A percentile compares a stretch with the other conserved stretches of the same genome.
phyloP scores from a whole-genome alignment of 2,113 vertebrate genomes.

The Plestiodon gilberti region DNA sequence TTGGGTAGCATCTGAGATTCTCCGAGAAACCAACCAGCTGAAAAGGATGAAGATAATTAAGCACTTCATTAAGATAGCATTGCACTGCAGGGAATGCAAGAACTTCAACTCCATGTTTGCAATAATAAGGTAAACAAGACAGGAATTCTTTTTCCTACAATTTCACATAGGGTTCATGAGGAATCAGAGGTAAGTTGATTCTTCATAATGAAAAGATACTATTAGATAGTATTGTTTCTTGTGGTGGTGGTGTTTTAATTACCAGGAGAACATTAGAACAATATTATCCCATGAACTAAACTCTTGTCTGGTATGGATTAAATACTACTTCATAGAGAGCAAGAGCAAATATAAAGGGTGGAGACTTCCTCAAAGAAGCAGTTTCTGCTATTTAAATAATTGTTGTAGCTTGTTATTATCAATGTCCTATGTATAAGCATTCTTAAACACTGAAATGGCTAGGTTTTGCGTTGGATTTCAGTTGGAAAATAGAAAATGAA shows the following conservation, averaged over 20 bases:
- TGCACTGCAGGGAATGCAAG: conserved; percentile 99
- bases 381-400: not conserved
- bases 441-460: not conserved
- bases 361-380: not conserved
- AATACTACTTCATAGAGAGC: not conserved
- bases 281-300: not conserved
- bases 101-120: conserved; percentile 99
- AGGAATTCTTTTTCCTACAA: not conserved
- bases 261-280: not conserved
- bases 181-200: not conserved
- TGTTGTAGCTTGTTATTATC: not conserved
- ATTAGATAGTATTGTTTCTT: too few species aligned
- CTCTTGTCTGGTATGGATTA: not conserved
- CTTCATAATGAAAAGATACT: not conserved
- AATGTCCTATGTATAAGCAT: not conserved
- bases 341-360: not conserved
- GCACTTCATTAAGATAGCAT: conserved; percentile 97
- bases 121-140: conserved; percentile 90
- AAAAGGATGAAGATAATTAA: conserved; percentile 98
- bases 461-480: not conserved
- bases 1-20: conserved; percentile 97
- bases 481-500: not conserved
- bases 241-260: too few species aligned
- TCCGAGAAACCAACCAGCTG: conserved; percentile 93
- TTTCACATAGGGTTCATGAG: conserved; percentile 8